These are phyloP conservation scores for Chionoecetes opilio DNA, from an alignment of 1,140 invertebrate species.

Conservation along the genomic window DNA sequence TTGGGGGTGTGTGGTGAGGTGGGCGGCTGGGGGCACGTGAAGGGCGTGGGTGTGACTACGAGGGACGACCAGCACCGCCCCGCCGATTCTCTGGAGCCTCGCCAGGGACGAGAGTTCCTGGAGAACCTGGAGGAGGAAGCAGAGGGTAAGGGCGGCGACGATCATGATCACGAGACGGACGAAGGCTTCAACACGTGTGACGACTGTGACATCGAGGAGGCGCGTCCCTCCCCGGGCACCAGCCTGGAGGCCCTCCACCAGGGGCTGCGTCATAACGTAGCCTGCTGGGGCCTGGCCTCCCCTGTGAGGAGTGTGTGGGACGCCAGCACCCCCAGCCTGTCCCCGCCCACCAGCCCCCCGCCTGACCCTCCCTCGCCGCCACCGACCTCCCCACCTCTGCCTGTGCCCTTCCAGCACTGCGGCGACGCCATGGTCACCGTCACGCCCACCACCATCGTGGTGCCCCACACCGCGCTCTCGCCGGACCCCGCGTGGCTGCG, in stretches of 20 bases:
- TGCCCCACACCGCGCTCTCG: background rate
- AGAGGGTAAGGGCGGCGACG: background rate
- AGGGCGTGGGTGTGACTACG: background rate
- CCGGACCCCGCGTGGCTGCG: background rate
- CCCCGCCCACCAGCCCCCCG: background rate
- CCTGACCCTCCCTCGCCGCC: background rate
- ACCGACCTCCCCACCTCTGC: too few species aligned
- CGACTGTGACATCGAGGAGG: conserved; percentile 63
- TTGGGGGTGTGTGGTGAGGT: background rate
- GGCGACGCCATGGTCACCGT: conserved; percentile 34
- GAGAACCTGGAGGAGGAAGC: background rate
- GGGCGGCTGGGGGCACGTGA: background rate
- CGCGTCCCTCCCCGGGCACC: conserved; percentile 37
- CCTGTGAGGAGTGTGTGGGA: too few species aligned
- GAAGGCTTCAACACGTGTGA: conserved; percentile 67
- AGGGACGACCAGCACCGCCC: background rate
- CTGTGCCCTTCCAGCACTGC: background rate
- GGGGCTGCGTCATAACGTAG: too few species aligned
- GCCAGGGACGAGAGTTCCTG: background rate
- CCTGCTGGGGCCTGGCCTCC: too few species aligned
- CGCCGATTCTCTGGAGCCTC: background rate
- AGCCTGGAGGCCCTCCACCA: background rate
- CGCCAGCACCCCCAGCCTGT: background rate
- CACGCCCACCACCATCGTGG: conserved; percentile 61
- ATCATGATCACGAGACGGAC: conserved; percentile 59